Base-by-base conservation (phyloP, 2,888 invertebrate genomes). In the Ophonus ardosiacus region DNA sequence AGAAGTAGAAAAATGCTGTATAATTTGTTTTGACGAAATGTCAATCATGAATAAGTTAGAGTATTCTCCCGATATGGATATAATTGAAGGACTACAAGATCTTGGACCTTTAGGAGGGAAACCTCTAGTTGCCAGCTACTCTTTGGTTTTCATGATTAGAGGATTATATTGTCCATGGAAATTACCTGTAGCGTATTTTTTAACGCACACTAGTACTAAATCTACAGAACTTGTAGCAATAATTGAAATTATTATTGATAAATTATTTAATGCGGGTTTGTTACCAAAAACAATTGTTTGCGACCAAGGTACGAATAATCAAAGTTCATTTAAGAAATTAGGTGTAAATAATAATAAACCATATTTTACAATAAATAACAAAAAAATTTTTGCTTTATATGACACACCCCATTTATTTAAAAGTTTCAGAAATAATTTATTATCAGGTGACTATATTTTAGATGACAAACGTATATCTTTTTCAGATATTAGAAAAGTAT, bases 11-110 rank as follows among this genome's bases (percentile, higher is more conserved):
- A 61, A 61, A 18, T 18, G 2, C 4, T 61, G 71, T 74, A 78
- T 68, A 7, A 15, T 86, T 10, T 51, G 86, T 10, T 86, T 86
- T 65, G 84, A 86, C 56, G 86, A 86, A 84, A 83, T 86, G 21
- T 15, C 85, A 10, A 61, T 86, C 40, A 61, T 31, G n/a, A 24
- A 78, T 0, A 8, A 6, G 7, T 38, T 86, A 56, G 0, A 24
- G 13, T 86, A 85, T 51, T 81, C 81, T 21, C 40, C 15, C 78
- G 81, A 85, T 51, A 17, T 17, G 21, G 74, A 86, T 79, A 7
- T 31, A 13, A 61, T 86, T 0, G 65, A 80, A 10, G 85, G 86
- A 10, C 15, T 86, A 21, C 79, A 82, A 68, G 85, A 86, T 56
- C 68, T 15, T 61, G 82, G 82, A 31, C 38, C 13, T 5, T 15